A percentile compares a stretch with the other conserved stretches of the same genome.
phyloP scores from a whole-genome alignment of 1,140 invertebrate genomes.

The Caenorhabditis remanei region DNA sequence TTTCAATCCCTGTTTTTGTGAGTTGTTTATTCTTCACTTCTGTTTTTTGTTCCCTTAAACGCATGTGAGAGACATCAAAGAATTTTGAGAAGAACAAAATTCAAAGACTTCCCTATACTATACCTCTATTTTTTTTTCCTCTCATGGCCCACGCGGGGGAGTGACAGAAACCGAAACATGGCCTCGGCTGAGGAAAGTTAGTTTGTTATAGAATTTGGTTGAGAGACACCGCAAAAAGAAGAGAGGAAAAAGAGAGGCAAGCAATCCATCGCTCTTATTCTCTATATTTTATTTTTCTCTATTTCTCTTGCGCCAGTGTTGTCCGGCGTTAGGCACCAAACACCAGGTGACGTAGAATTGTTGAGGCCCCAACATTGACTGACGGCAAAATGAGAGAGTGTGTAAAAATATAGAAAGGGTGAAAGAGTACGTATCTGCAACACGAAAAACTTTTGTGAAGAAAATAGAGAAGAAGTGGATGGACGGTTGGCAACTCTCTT shows the following conservation, averaged over 20 bases:
- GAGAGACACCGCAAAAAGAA: not conserved
- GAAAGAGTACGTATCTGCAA: conserved; percentile 22
- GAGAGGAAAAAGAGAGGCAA: not conserved
- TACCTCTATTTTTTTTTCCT: not conserved
- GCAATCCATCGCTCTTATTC: no score
- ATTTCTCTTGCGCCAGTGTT: not conserved
- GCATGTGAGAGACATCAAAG: not conserved
- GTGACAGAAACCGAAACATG: conserved; percentile 48
- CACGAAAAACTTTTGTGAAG: conserved; percentile 5
- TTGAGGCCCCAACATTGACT: not conserved
- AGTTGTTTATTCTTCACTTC: no score
- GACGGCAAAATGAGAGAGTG: conserved; percentile 2
- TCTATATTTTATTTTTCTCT: not conserved
- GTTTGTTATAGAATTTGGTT: conserved; percentile 49
- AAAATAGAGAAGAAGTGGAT: not conserved
- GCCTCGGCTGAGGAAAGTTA: not conserved
- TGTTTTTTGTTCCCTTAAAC: not conserved
- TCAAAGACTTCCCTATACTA: not conserved
- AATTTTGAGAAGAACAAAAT: not conserved
- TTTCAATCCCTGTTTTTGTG: not conserved
- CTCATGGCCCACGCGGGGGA: conserved; percentile 36
- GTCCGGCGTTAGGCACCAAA: conserved; percentile 23
- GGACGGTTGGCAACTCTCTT: not conserved
- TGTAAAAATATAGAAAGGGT: not conserved
- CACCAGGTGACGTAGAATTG: conserved; percentile 42